Evolutionary conservation across 64 coral and sea anemone species (phyloP), one percentile per base, ranked within the genome.

Genomic region (Dendrophyllia cribrosa): DNA sequence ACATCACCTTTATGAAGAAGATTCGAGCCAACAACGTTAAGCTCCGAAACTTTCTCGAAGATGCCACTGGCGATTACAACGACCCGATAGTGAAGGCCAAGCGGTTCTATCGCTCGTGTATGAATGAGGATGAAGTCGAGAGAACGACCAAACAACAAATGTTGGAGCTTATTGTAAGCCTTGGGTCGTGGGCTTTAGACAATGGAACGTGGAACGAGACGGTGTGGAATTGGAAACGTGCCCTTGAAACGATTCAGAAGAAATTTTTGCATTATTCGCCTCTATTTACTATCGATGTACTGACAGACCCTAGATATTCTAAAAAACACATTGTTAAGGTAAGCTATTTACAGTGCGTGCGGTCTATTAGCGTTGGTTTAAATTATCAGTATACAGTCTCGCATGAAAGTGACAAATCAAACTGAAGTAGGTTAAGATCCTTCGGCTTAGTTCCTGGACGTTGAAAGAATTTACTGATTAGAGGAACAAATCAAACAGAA

Each of bases 271-370:
- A 88, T 19, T 88, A 73, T 45, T 91, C 95, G 15, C 95, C 95
- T 14, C 79, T 97, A 2, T 97, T 97, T 90, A 50, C 71, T 43
- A 51, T 97, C 17, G 82, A 88, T 70, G 95, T 97, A 11, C 74
- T 82, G 8, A 93, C 85, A 49, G 58, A 97, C 56, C 88, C 88
- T 13, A 85, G 72, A 21, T 48, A 97, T 83, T 91, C 95, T 11
- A 88, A 43, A 50, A 87, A 88, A 62, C 90, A 97, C 53, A 82
- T 97, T 51, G 71, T 97, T 9, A 97, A 94, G 95, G 95, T 97
- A 87, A 86, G 79, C 44, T 8, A 7, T 56, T 7, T 34, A 34
- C 34, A 34, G 34, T 34, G 34, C 34, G 34, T 34, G 2, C 34
- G 0, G 34, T 34, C 34, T 34, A 34, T 34, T 34, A 34, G 34